Conservation (phyloP, 1,140 invertebrate genomes). For the Drosophila pruinosa region DNA sequence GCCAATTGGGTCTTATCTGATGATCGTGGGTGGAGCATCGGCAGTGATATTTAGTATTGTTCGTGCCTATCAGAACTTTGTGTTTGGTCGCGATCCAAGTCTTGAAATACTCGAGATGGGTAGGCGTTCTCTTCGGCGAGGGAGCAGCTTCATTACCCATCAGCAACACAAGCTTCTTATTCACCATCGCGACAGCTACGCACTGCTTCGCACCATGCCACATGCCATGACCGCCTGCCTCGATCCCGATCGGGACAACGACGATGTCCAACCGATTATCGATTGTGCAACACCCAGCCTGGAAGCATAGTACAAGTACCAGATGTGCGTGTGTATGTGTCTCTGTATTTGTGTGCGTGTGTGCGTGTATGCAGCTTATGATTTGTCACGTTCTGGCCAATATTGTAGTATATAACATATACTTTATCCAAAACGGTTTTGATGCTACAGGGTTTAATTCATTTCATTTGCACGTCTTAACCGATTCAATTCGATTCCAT, state of each 20-base stretch:
- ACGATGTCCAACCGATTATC: slow-evolving; percentile 71
- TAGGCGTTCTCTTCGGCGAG: slow-evolving; percentile 87
- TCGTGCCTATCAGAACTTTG: slow-evolving; percentile 89
- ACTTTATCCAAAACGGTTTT: slow-evolving; percentile 46
- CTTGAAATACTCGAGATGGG: slow-evolving; percentile 90
- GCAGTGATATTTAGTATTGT: slow-evolving; percentile 87
- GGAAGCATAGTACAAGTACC: slow-evolving; percentile 48
- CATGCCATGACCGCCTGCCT: slow-evolving; percentile 57
- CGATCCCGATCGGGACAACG: slow-evolving; percentile 48
- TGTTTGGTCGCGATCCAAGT: slow-evolving; percentile 87
- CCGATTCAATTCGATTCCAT: slow-evolving; percentile 34
- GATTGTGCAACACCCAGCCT: slow-evolving; percentile 30
- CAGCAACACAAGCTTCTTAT: slow-evolving; percentile 86
- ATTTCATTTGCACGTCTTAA: slow-evolving; percentile 37
- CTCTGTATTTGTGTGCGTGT: not conserved
- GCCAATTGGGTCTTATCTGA: slow-evolving; percentile 88
- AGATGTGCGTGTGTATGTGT: not conserved
- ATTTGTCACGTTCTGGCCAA: slow-evolving; percentile 65
- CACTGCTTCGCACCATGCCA: slow-evolving; percentile 83
- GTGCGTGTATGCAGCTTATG: slow-evolving; percentile 8
- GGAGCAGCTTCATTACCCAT: slow-evolving; percentile 88
- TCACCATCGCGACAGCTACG: slow-evolving; percentile 85
- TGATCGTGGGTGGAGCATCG: slow-evolving; percentile 87
- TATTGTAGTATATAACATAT: slow-evolving; percentile 60
- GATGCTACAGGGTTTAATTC: slow-evolving; percentile 38